Conservation (phyloP, 2,797 vertebrate genomes). For the Poecile montanus region DNA sequence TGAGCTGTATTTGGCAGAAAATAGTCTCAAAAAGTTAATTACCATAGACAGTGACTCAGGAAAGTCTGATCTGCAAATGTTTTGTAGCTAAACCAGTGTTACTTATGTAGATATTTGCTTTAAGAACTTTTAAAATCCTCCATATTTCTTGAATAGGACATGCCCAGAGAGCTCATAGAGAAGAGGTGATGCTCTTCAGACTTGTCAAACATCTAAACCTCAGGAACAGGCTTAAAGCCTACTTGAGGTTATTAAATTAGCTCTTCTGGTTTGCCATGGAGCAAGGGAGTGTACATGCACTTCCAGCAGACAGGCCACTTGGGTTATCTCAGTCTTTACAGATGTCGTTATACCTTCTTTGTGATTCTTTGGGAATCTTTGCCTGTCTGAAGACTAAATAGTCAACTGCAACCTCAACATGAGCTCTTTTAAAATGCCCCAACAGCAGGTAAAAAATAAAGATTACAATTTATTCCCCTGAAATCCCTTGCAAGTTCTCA, state of each 20-base stretch:
- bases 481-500: neutral
- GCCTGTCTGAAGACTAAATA: neutral
- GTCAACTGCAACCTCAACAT: neutral
- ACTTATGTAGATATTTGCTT: neutral
- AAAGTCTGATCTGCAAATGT: neutral
- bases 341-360: neutral
- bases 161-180: neutral
- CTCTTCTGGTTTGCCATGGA: neutral
- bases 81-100: neutral
- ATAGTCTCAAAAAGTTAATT: neutral
- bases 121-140: neutral
- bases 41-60: neutral
- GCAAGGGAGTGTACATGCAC: neutral
- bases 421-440: neutral
- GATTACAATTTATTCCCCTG: neutral
- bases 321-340: neutral
- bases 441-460: neutral
- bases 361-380: neutral
- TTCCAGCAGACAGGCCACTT: neutral
- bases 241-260: neutral
- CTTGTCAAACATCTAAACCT: neutral
- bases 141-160: neutral
- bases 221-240: neutral
- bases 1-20: conserved; percentile 1
- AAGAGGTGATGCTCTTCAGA: neutral